A percentile compares a stretch with the other conserved stretches of the same genome.
Evolutionary conservation across 2,797 vertebrate species (phyloP).

Genomic region (Arnoldichthys spilopterus): DNA sequence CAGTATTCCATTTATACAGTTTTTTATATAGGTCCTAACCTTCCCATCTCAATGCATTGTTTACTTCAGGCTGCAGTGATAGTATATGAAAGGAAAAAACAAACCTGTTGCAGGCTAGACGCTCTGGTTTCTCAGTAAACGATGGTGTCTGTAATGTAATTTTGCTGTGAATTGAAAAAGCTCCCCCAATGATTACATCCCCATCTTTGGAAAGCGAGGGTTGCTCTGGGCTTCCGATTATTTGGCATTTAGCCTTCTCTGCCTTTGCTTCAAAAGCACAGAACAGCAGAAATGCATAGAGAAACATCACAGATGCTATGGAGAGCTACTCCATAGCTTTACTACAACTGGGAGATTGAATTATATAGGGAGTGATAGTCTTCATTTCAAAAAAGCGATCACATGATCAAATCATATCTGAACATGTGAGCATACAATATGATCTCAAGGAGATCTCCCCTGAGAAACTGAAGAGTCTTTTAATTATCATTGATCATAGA

Average conservation of each 20-base stretch:
- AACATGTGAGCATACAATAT: neutral
- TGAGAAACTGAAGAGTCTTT: neutral
- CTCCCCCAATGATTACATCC: slow-evolving; percentile 65
- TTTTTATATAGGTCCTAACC: neutral
- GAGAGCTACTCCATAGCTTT: neutral
- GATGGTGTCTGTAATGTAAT: slow-evolving; percentile 60
- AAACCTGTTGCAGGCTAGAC: slow-evolving; percentile 63
- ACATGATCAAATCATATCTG: slow-evolving; percentile 17
- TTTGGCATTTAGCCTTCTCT: slow-evolving; percentile 61
- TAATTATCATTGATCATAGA: neutral
- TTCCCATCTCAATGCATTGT: neutral
- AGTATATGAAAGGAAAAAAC: neutral
- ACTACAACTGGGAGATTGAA: neutral
- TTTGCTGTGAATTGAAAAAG: slow-evolving; percentile 67
- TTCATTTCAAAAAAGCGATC: neutral
- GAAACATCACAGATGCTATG: slow-evolving; percentile 56
- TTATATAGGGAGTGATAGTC: slow-evolving; percentile 42
- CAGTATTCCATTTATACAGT: neutral
- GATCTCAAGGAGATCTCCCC: neutral
- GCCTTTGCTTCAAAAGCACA: slow-evolving; percentile 57
- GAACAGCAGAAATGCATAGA: slow-evolving; percentile 58
- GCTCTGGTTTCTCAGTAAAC: slow-evolving; percentile 66
- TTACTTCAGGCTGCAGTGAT: neutral
- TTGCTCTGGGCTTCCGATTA: slow-evolving; percentile 66
- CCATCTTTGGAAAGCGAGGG: slow-evolving; percentile 62